Evolutionary conservation across 2,888 invertebrate genomes (phyloP).

Genomic region (Aleiodes leptofemur): DNA sequence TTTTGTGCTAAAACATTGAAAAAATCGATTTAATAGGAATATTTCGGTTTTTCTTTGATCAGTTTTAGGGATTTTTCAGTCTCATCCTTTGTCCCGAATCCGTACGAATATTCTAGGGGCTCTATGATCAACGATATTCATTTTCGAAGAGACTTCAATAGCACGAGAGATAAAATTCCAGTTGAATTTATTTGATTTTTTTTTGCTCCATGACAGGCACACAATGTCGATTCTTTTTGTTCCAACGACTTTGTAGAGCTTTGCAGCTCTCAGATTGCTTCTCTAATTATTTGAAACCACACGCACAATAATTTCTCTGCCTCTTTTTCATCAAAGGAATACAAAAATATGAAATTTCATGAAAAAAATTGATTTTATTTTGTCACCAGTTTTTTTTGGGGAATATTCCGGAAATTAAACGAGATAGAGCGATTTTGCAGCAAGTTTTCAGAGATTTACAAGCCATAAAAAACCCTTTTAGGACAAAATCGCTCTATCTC

Average conservation of each 20-base stretch:
- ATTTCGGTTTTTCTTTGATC: slow-evolving; percentile 6
- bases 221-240: background rate
- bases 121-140: slow-evolving; percentile 23
- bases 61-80: background rate
- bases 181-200: slow-evolving; percentile 14
- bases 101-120: slow-evolving; percentile 13
- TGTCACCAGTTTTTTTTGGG: no score
- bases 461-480: no score
- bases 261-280: background rate
- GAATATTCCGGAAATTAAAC: no score
- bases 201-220: background rate
- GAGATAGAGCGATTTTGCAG: no score
- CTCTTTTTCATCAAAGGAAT: no score
- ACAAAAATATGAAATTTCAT: no score
- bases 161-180: slow-evolving; percentile 19
- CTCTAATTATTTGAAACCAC: slow-evolving; percentile 10
- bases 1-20: no score
- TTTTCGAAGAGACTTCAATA: slow-evolving; percentile 20
- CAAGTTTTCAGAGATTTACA: no score
- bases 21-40: background rate
- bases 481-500: no score
- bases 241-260: slow-evolving; percentile 1
- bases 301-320: no score
- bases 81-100: background rate
- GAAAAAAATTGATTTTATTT: no score